Base-by-base conservation (phyloP, 2,888 invertebrate species). In the Scrobipalpa atriplicella region DNA sequence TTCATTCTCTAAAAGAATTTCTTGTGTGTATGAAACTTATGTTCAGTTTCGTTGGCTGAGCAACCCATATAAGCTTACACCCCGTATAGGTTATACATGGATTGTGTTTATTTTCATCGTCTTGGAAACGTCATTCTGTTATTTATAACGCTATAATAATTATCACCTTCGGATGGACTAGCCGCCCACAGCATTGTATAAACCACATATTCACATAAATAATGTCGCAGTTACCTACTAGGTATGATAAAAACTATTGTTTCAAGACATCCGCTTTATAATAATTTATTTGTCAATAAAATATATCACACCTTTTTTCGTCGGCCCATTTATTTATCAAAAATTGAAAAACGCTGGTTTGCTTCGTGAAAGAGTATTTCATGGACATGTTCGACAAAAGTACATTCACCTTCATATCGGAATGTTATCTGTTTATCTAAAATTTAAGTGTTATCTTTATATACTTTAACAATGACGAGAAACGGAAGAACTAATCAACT, bases 91-190 rank as follows among this genome's bases (percentile, higher is more conserved):
- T n/a, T n/a, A n/a, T n/a, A n/a, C 29, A 29, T 5, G 29, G n/a
- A n/a, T 58, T 58, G n/a, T 58, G 56, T 68, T 70, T 64, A 65
- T 68, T 64, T 62, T 19, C 65, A 56, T 64, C 10, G 60, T 58
- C 51, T 60, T 65, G 63, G 67, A 69, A 70, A 71, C 67, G 71
- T 73, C 71, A 70, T 70, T 21, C 65, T 73, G 69, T 77, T 77
- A 78, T 78, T 82, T 81, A 80, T 81, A 78, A 74, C 75, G 70
- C 72, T 70, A 67, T 78, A 72, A 77, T 68, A 72, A 77, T 68
- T 68, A 70, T 73, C 80, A 76, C 81, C 80, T 83, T 82, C 80
- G 71, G 66, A 68, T 70, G 68, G 68, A 76, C 41, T 75, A 72
- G 63, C 73, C 80, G 74, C 81, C 82, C 77, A 83, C 81, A 41